Evolutionary conservation across 2,888 invertebrate genomes (phyloP), one percentile per base, ranked within the genome.

Genomic region (Spodoptera exigua): DNA sequence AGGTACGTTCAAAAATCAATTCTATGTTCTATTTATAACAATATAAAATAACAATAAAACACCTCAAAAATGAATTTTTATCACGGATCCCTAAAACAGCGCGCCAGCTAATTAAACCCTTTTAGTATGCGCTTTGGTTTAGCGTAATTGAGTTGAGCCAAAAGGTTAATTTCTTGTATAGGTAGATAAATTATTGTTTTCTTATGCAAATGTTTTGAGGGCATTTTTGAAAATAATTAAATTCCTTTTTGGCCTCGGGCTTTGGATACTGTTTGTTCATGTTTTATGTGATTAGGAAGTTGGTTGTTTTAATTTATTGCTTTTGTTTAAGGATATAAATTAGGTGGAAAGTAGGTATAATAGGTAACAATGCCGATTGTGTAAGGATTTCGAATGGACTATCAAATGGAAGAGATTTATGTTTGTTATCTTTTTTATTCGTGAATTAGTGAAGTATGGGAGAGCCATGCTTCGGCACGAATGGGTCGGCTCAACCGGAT

Each of bases 121-220:
- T 91, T 92, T 91, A 91, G 89, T 89, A 90, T 90, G 83, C 90
- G 83, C 82, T 82, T 86, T 83, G 88, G 86, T 88, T 88, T 84
- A 83, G 79, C 80, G 91, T 91, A 92, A 92, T 93, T 92, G 90
- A 91, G 92, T 86, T 82, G 88, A 89, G 85, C 81, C 87, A 85
- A 81, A 85, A 90, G 90, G 92, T 93, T 93, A 93, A 93, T 91
- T 91, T 88, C 88, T 87, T 86, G 86, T 87, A 82, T 82, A 76
- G 85, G 89, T 94, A 91, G 85, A 89, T 94, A 91, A 94, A 88
- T 88, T 92, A 94, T 93, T 85, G 89, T 89, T 86, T 80, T 90
- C 92, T 93, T 91, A 94, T 94, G 93, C 92, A 91, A 93, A 94
- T 93, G 87, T 60, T 72, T 78, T 53, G 75, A 74, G 82, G 82